A percentile compares a stretch with the other conserved stretches of the same genome.
phyloP scores from a whole-genome alignment of 2,797 vertebrate genomes.

The Pseudocheirus occidentalis region DNA sequence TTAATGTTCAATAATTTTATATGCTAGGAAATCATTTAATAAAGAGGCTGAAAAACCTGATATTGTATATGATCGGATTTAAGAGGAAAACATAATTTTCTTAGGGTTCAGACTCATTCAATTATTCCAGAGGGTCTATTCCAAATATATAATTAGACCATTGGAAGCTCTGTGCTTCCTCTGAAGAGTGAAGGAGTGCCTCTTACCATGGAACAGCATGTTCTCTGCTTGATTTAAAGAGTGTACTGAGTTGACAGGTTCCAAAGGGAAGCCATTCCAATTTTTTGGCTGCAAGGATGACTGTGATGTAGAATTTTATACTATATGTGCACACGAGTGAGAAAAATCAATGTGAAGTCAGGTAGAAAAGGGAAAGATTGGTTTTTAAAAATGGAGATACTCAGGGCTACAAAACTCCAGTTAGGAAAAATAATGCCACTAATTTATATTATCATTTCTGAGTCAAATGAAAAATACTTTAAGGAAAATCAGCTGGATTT shows the following conservation, averaged over 20 bases:
- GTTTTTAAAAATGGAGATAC: background rate
- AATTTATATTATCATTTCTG: background rate
- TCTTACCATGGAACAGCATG: background rate
- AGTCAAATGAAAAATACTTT: background rate
- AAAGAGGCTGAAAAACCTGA: slow-evolving; percentile 45
- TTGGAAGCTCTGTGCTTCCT: background rate
- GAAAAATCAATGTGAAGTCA: background rate
- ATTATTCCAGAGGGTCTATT: slow-evolving; percentile 36
- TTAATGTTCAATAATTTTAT: slow-evolving; percentile 72
- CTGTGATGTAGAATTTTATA: background rate
- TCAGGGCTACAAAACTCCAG: background rate
- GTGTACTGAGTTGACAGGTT: background rate
- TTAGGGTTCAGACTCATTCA: slow-evolving; percentile 35
- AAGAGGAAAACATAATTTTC: slow-evolving; percentile 44
- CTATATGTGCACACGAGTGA: background rate
- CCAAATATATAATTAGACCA: background rate
- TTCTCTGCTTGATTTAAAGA: slow-evolving; percentile 10
- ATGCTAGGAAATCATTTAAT: slow-evolving; percentile 55
- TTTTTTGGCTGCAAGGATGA: slow-evolving; percentile 9
- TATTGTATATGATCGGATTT: background rate
- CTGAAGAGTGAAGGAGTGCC: background rate
- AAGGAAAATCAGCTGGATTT: background rate
- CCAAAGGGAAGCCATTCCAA: background rate
- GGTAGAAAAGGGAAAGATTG: background rate
- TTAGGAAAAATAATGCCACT: background rate